Evolutionary conservation across 2,113 vertebrate genomes (phyloP).

Genomic region (Scophthalmus maximus): DNA sequence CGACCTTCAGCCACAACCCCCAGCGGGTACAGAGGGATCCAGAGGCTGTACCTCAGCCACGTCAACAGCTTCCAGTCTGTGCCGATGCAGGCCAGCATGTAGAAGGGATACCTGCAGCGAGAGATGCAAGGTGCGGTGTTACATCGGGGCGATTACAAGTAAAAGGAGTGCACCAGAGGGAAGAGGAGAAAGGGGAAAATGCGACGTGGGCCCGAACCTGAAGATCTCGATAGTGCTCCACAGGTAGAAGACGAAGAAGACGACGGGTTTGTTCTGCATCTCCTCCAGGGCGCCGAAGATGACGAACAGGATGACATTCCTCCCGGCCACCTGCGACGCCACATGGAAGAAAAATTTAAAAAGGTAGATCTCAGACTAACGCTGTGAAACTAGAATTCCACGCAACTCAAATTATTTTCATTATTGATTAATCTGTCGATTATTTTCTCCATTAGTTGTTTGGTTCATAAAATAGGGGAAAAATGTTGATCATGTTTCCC

Average conservation of each 20-base stretch:
- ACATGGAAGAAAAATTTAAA: neutral
- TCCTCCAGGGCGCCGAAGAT: constrained; percentile 90
- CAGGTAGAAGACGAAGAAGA: constrained; percentile 93
- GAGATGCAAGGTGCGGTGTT: neutral
- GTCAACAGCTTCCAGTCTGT: constrained; percentile 91
- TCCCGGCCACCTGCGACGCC: constrained; percentile 85
- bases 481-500: no score
- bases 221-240: constrained; percentile 92
- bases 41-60: constrained; percentile 91
- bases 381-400: no score
- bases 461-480: no score
- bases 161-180: neutral
- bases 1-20: constrained; percentile 91
- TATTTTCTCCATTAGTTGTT: no score
- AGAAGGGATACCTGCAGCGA: constrained; percentile 89
- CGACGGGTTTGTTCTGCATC: constrained; percentile 92
- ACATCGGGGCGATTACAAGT: neutral
- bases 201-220: constrained; percentile 81
- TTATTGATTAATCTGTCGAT: no score
- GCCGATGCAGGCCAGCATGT: constrained; percentile 90
- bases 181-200: neutral
- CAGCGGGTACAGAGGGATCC: constrained; percentile 93
- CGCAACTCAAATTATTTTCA: no score
- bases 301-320: constrained; percentile 92
- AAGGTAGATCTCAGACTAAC: neutral